Base-by-base conservation (phyloP, 2,797 vertebrate genomes). In the Danio kyathit region DNA sequence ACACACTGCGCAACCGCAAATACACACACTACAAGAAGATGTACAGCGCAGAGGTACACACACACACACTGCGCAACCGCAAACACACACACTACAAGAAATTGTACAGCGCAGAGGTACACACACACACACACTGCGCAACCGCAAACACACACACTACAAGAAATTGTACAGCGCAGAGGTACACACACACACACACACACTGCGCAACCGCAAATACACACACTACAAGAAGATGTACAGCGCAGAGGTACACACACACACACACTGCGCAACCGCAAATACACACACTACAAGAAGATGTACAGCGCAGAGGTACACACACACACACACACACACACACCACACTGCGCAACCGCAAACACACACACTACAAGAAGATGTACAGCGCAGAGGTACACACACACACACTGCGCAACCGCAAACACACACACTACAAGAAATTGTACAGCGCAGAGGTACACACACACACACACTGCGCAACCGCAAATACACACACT, bases 361-460 rank as follows among this genome's bases (percentile, higher is more conserved):
- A 86, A n/a, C 93, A 9, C 96, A 96, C 43, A n/a, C 95, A 96
- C 86, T 98, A 97, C 84, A 99, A 97, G 93, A 99, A 98, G 85
- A 96, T 97, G 88, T 98, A 96, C 73, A 86, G 90, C 66, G 91
- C 92, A 56, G 97, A 99, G 96, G 97, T 98, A n/a, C n/a, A n/a
- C n/a, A n/a, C n/a, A n/a, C n/a, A n/a, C 57, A 11, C 57, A 60
- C 57, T 11, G n/a, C 17, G 21, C 57, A 54, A 16, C 19, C 21
- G 5, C 44, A 97, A 86, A n/a, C 93, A 9, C 96, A 96, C 43
- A n/a, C 95, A 96, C 86, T 98, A 97, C 84, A 99, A 97, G 93
- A 99, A 98, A 85, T 96, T 97, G 88, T 98, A 96, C 73, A 86
- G 90, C 66, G 91, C 92, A 56, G 97, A 99, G 96, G 97, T 98